Percentiles rank a stretch among this genome's conserved stretches.
phyloP scores from a whole-genome alignment of 2,888 invertebrate genomes.

The Pandemis corylana region DNA sequence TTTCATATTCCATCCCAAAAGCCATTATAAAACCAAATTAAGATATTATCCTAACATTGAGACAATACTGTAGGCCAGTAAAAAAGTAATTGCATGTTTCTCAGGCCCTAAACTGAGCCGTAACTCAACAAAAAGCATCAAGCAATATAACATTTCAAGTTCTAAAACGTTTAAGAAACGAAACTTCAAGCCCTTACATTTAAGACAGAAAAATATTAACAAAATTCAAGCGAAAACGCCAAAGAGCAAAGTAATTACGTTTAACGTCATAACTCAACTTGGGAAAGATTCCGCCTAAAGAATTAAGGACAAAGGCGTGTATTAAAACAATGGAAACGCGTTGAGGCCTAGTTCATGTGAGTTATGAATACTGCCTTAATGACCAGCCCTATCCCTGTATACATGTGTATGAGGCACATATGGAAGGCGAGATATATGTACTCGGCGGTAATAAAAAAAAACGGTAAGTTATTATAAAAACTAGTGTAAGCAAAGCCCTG shows the following conservation, averaged over 20 bases:
- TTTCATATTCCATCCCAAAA: too few species aligned
- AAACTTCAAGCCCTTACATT: slow-evolving; percentile 24
- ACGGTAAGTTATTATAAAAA: too few species aligned
- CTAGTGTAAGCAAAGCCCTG: too few species aligned
- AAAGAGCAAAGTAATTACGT: slow-evolving; percentile 67
- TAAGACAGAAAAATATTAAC: slow-evolving; percentile 32
- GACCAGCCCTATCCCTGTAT: background rate
- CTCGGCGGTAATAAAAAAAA: too few species aligned
- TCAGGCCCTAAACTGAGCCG: background rate
- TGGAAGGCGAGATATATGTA: too few species aligned
- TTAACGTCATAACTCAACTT: slow-evolving; percentile 75
- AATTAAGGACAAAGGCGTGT: slow-evolving; percentile 68
- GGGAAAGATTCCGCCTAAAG: slow-evolving; percentile 74
- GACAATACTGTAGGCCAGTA: background rate
- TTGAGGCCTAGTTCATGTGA: background rate
- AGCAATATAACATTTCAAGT: slow-evolving; percentile 23
- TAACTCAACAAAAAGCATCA: slow-evolving; percentile 7
- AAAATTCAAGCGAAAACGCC: slow-evolving; percentile 37
- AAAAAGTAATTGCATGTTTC: background rate
- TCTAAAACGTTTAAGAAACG: slow-evolving; percentile 29
- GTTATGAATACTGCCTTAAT: background rate
- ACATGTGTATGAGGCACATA: background rate
- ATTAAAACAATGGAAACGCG: slow-evolving; percentile 58
- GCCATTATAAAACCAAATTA: too few species aligned
- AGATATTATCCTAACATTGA: background rate